phyloP scores from a whole-genome alignment of 2,888 invertebrate genomes.

The Drosophila limbata region DNA sequence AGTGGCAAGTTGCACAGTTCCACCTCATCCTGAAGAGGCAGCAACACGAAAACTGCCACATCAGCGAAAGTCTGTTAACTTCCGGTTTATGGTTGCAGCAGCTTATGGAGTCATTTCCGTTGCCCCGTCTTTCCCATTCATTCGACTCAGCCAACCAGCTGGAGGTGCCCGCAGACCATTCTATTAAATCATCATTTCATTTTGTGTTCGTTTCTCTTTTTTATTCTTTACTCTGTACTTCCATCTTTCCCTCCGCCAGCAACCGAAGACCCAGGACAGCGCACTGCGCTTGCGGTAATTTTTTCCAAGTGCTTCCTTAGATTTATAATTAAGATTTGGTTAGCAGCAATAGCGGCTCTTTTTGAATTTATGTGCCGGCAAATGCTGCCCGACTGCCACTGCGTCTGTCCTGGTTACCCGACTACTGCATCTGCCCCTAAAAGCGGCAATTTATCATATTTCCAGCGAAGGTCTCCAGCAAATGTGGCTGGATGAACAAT shows the following conservation, averaged over 20 bases:
- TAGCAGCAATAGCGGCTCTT: slow-evolving; percentile 81
- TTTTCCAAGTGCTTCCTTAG: slow-evolving; percentile 82
- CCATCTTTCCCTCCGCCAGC: slow-evolving; percentile 7
- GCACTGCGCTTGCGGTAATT: slow-evolving; percentile 79
- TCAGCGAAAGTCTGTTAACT: slow-evolving; percentile 84
- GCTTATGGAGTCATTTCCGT: slow-evolving; percentile 81
- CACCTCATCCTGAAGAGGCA: slow-evolving; percentile 17
- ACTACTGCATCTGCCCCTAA: slow-evolving; percentile 51
- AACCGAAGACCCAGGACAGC: slow-evolving; percentile 37
- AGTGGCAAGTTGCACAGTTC: slow-evolving; percentile 15
- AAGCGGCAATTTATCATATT: slow-evolving; percentile 76
- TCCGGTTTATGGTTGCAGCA: slow-evolving; percentile 82
- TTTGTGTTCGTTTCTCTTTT: slow-evolving; percentile 50
- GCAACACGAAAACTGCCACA: slow-evolving; percentile 75
- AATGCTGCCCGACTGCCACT: slow-evolving; percentile 42
- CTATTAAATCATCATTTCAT: slow-evolving; percentile 83
- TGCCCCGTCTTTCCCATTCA: slow-evolving; percentile 72
- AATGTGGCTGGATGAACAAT: slow-evolving; percentile 50
- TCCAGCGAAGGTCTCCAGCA: slow-evolving; percentile 48
- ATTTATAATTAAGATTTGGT: slow-evolving; percentile 85
- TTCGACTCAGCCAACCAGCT: slow-evolving; percentile 73
- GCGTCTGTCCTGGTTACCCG: slow-evolving; percentile 21
- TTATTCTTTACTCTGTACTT: slow-evolving; percentile 9
- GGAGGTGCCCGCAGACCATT: slow-evolving; percentile 78
- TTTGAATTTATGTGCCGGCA: slow-evolving; percentile 81